Conservation (phyloP, 2,113 vertebrate species). For the Aspidoscelis tigris region DNA sequence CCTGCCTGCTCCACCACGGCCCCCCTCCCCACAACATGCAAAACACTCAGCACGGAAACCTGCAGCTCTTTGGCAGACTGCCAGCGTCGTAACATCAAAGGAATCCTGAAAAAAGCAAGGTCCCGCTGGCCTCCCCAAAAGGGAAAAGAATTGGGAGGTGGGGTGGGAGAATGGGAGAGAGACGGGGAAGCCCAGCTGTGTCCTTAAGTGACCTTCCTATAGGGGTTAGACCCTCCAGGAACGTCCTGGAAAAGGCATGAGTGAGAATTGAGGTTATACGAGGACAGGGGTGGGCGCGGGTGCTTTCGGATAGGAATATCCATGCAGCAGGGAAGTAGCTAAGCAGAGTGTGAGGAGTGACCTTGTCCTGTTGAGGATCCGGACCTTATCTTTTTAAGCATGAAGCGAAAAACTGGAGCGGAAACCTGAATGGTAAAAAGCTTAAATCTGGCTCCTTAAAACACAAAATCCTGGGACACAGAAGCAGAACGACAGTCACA, state of each 20-base stretch:
- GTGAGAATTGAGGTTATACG: background rate
- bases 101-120: constrained; percentile 2
- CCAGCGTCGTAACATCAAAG: constrained; percentile 33
- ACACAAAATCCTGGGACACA: background rate
- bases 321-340: background rate
- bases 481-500: background rate
- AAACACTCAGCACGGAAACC: constrained; percentile 13
- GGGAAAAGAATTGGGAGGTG: background rate
- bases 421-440: background rate
- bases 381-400: background rate
- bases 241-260: background rate
- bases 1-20: background rate
- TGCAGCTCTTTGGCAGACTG: constrained; percentile 27
- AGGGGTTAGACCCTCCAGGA: constrained; percentile 3
- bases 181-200: constrained; percentile 18
- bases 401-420: background rate
- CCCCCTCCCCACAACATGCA: background rate
- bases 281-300: background rate
- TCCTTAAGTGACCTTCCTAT: accelerated
- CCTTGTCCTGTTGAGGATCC: background rate
- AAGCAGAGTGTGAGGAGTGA: too few species aligned
- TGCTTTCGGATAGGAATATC: background rate
- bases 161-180: background rate
- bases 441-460: background rate
- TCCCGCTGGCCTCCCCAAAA: constrained; percentile 10